phyloP scores from a whole-genome alignment of 1,140 invertebrate genomes.

The Rhizoglyphus robini region DNA sequence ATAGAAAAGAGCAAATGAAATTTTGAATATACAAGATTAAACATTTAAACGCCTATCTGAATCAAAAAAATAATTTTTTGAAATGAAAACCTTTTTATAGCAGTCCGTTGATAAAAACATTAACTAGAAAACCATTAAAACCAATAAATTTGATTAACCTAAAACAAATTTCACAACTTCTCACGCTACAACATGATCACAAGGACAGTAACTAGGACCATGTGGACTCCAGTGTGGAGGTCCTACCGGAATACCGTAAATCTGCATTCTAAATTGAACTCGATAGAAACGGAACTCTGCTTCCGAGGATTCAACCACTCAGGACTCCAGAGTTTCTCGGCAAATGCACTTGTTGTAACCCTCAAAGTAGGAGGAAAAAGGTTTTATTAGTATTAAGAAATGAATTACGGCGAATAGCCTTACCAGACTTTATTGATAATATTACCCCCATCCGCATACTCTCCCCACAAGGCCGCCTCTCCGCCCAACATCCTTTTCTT shows the following conservation, averaged over 20 bases:
- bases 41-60: no score
- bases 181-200: slow-evolving; percentile 26
- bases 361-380: background rate
- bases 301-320: slow-evolving; percentile 29
- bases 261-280: slow-evolving; percentile 66
- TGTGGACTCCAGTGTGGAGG: no score
- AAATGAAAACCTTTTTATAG: no score
- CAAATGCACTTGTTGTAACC: slow-evolving; percentile 61
- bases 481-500: slow-evolving; percentile 14
- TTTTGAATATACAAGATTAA: no score
- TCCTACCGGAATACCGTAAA: slow-evolving; percentile 50
- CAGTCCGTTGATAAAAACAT: no score
- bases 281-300: slow-evolving; percentile 55
- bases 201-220: slow-evolving; percentile 33
- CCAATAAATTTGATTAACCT: no score
- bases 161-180: no score
- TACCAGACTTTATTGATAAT: slow-evolving; percentile 23
- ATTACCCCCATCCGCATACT: slow-evolving; percentile 19
- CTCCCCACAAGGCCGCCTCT: slow-evolving; percentile 18
- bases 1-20: no score
- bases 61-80: no score
- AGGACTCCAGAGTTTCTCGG: slow-evolving; percentile 67
- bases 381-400: background rate
- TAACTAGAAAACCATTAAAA: no score
- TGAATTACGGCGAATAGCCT: background rate